Evolutionary conservation across 2,888 invertebrate genomes (phyloP).

Genomic region (Masnerella sp.): DNA sequence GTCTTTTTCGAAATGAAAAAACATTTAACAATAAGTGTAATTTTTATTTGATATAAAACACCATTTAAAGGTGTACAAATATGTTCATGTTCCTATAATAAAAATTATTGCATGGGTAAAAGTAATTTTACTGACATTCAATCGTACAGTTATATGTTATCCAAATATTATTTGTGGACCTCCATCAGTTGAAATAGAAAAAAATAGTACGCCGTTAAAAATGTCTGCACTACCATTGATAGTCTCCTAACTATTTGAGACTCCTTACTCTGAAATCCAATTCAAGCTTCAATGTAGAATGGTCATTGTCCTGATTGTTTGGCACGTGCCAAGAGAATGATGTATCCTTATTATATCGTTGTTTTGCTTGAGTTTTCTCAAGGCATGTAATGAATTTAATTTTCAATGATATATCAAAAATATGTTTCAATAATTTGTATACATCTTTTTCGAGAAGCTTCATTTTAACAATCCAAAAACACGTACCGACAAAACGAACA

Average conservation of each 20-base stretch:
- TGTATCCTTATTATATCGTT: conserved; percentile 30
- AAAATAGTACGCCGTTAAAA: no score
- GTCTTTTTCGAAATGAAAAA: no score
- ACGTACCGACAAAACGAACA: neutral
- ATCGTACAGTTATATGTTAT: no score
- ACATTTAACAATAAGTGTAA: no score
- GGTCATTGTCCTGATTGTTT: conserved; percentile 50
- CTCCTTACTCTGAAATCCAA: conserved; percentile 5
- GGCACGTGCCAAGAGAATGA: conserved; percentile 48
- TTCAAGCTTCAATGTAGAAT: conserved; percentile 48
- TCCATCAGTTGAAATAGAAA: no score
- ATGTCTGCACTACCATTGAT: no score
- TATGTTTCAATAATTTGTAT: neutral
- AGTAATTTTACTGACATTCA: no score
- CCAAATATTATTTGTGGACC: no score
- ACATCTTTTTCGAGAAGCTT: neutral
- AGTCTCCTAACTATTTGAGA: neutral
- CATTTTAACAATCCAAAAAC: neutral
- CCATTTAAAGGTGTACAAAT: no score
- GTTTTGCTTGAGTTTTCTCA: conserved; percentile 38
- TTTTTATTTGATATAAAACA: no score
- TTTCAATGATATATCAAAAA: neutral
- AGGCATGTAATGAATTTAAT: conserved; percentile 33
- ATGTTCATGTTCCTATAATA: no score
- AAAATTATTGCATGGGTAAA: no score